A percentile compares a stretch with the other conserved stretches of the same genome.
These are phyloP conservation scores for Cryptus armator DNA, from an alignment of 2,888 invertebrate species.

Conservation along the genomic window DNA sequence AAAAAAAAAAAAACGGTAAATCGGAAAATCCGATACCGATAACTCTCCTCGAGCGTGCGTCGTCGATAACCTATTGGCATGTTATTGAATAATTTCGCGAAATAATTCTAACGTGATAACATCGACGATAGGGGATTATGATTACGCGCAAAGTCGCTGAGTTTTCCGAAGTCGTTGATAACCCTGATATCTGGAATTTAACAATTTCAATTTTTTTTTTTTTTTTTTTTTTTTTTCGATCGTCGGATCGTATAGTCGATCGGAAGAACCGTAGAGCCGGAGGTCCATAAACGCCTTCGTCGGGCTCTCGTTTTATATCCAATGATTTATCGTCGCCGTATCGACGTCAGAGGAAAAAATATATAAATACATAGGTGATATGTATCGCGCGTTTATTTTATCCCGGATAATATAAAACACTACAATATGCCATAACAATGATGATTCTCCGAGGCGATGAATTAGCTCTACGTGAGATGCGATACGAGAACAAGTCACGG, in stretches of 20 bases:
- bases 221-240: conserved; percentile 12
- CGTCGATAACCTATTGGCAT: conserved; percentile 53
- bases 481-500: conserved; percentile 15
- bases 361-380: background rate
- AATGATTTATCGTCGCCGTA: conserved; percentile 43
- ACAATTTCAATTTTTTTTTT: background rate
- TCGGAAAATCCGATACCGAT: background rate
- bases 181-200: conserved; percentile 13
- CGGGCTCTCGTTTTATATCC: conserved; percentile 16
- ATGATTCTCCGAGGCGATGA: conserved; percentile 1
- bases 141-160: background rate
- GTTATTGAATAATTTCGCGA: conserved; percentile 12
- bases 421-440: background rate
- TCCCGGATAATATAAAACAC: conserved; percentile 28
- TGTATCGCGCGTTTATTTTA: conserved; percentile 23
- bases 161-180: conserved; percentile 6
- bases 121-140: background rate
- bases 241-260: conserved; percentile 1
- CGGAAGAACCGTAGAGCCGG: background rate
- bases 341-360: conserved; percentile 9
- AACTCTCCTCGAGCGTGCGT: background rate
- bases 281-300: background rate
- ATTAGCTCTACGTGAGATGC: background rate
- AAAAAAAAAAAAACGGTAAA: background rate
- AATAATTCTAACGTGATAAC: background rate